Conservation (phyloP, 2,113 vertebrate species). For the Ciconia stormi region DNA sequence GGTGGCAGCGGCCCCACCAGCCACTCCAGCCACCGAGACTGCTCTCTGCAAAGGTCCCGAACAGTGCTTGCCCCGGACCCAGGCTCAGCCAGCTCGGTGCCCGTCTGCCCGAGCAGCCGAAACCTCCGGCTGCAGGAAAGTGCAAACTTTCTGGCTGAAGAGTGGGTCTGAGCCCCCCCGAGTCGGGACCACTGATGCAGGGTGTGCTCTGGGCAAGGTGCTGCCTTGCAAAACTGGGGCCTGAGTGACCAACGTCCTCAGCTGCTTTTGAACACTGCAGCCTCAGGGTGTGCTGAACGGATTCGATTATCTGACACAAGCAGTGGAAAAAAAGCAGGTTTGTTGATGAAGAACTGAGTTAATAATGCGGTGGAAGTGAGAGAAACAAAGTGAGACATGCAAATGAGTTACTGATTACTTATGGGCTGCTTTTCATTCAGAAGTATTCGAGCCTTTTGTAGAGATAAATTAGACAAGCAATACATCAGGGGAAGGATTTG, state of each 20-base stretch:
- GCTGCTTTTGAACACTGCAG: not conserved
- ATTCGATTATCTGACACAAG: not conserved
- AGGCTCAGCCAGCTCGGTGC: not conserved
- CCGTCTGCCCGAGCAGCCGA: not conserved
- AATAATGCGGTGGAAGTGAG: not conserved
- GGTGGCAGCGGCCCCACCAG: not conserved
- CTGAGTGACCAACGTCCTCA: rapidly evolving
- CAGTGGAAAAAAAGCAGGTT: not conserved
- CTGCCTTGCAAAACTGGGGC: not conserved
- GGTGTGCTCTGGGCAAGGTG: not conserved
- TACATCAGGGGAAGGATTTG: not conserved
- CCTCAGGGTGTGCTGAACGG: not conserved
- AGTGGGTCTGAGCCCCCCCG: not conserved
- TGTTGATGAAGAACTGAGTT: not conserved
- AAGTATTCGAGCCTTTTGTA: not conserved
- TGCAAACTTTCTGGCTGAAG: not conserved
- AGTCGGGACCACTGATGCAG: too few species aligned
- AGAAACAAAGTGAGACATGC: not conserved
- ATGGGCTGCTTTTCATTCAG: not conserved
- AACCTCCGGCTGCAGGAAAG: not conserved
- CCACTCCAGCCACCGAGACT: not conserved
- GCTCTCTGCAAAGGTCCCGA: not conserved
- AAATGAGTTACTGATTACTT: not conserved
- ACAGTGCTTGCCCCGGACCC: rapidly evolving
- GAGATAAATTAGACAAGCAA: not conserved